These are phyloP conservation scores for Patiria pectinifera DNA, from an alignment of 53 echinoderm and acorn worm genomes.

Conservation along the genomic window DNA sequence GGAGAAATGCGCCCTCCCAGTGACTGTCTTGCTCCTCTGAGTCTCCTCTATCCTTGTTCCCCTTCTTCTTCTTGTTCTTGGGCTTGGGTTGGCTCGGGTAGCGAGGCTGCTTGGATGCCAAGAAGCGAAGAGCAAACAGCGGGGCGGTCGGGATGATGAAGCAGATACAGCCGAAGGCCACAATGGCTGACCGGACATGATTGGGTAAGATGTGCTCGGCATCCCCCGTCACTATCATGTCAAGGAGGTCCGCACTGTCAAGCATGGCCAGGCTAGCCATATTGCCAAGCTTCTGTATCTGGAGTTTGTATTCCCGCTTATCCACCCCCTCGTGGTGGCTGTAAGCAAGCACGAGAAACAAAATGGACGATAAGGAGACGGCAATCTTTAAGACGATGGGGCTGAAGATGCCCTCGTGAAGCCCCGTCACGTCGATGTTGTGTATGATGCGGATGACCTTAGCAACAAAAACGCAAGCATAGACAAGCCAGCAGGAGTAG, in stretches of 20 bases:
- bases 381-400: conserved; percentile 85
- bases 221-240: conserved; percentile 71
- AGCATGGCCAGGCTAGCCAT: conserved; percentile 82
- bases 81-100: conserved; percentile 57
- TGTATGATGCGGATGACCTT: conserved; percentile 81
- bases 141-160: conserved; percentile 83
- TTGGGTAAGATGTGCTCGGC: conserved; percentile 59
- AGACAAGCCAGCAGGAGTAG: conserved; percentile 87
- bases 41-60: conserved; percentile 22
- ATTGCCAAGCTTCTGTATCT: conserved; percentile 81
- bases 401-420: conserved; percentile 66
- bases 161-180: conserved; percentile 86
- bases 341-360: conserved; percentile 81
- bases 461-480: conserved; percentile 82
- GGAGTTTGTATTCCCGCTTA: conserved; percentile 73
- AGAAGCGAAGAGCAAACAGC: conserved; percentile 79
- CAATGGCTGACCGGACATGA: conserved; percentile 73
- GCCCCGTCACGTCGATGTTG: conserved; percentile 63
- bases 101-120: conserved; percentile 63
- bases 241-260: conserved; percentile 85
- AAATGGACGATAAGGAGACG: conserved; percentile 78
- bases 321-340: conserved; percentile 88
- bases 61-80: conserved; percentile 52
- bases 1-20: conserved; percentile 81
- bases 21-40: conserved; percentile 41